A percentile compares a stretch with the other conserved stretches of the same genome.
These are phyloP conservation scores for Sesia apiformis DNA, from an alignment of 2,888 invertebrate species.

Conservation along the genomic window DNA sequence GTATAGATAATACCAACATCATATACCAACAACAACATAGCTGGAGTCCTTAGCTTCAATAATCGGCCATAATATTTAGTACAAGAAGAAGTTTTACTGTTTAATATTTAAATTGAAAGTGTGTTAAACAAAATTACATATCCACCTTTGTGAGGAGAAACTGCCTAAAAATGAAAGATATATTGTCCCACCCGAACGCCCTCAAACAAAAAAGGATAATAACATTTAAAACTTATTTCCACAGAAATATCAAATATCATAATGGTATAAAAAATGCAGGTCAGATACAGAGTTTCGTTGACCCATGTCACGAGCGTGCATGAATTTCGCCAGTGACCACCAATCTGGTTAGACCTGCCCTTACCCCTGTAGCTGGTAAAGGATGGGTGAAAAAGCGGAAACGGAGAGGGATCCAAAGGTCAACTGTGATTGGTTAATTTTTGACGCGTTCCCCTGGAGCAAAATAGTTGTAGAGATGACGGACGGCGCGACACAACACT, in stretches of 20 bases:
- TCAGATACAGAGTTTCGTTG: slow-evolving; percentile 20
- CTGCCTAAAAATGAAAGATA: too few relatives aligned
- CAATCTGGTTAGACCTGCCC: slow-evolving; percentile 11
- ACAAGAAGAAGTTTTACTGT: too few relatives aligned
- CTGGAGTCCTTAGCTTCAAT: too few relatives aligned
- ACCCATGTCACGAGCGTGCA: slow-evolving; percentile 17
- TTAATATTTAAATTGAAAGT: too few relatives aligned
- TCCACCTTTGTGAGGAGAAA: too few relatives aligned
- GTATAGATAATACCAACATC: too few relatives aligned
- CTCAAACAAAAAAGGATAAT: neutral
- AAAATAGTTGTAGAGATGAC: slow-evolving; percentile 14
- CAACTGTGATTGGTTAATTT: slow-evolving; percentile 13
- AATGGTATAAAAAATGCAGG: slow-evolving; percentile 21
- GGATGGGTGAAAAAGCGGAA: slow-evolving; percentile 3
- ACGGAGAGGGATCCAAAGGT: slow-evolving; percentile 6
- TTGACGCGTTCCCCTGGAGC: slow-evolving; percentile 19
- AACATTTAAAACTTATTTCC: neutral
- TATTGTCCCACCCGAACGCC: neutral
- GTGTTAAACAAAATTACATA: too few relatives aligned
- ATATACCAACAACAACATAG: too few relatives aligned
- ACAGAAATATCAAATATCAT: neutral
- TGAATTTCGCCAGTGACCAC: slow-evolving; percentile 13
- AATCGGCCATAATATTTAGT: too few relatives aligned
- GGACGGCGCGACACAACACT: slow-evolving; percentile 13
- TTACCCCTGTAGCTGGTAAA: slow-evolving; percentile 3